These are phyloP conservation scores for Ormyrus nitidulus DNA, from an alignment of 2,888 invertebrate genomes.

Conservation along the genomic window DNA sequence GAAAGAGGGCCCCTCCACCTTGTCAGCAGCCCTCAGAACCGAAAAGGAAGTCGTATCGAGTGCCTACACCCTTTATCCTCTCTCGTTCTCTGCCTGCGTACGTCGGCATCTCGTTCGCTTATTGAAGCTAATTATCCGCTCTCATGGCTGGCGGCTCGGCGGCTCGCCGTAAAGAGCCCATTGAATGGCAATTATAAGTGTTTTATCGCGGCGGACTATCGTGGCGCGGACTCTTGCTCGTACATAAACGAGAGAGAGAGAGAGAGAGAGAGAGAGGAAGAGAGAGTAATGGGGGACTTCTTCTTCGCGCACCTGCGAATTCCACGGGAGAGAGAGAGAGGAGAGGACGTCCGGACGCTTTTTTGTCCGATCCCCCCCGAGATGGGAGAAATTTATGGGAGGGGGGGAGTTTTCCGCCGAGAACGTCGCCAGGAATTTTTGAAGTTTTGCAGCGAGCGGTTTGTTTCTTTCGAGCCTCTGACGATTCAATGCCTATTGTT, in stretches of 20 bases:
- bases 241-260: too few species aligned
- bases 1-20: too few species aligned
- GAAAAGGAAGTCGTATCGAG: slow-evolving; percentile 10
- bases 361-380: neutral
- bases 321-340: neutral
- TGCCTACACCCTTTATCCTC: slow-evolving; percentile 11
- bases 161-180: slow-evolving; percentile 59
- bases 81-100: neutral
- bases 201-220: slow-evolving; percentile 61
- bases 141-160: slow-evolving; percentile 32
- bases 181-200: slow-evolving; percentile 66
- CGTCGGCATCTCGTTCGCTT: slow-evolving; percentile 21
- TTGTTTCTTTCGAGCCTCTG: too few species aligned
- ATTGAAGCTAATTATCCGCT: slow-evolving; percentile 56
- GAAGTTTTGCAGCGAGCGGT: too few species aligned
- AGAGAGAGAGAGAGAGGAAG: slow-evolving; percentile 13
- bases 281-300: slow-evolving; percentile 41
- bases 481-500: too few species aligned
- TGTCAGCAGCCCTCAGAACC: neutral
- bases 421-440: too few species aligned
- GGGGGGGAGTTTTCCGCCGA: neutral
- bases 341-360: too few species aligned
- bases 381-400: neutral
- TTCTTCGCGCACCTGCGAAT: slow-evolving; percentile 19
- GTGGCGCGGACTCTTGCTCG: neutral